Conservation (phyloP, 2,113 vertebrate species). For the Oryzias woworae region DNA sequence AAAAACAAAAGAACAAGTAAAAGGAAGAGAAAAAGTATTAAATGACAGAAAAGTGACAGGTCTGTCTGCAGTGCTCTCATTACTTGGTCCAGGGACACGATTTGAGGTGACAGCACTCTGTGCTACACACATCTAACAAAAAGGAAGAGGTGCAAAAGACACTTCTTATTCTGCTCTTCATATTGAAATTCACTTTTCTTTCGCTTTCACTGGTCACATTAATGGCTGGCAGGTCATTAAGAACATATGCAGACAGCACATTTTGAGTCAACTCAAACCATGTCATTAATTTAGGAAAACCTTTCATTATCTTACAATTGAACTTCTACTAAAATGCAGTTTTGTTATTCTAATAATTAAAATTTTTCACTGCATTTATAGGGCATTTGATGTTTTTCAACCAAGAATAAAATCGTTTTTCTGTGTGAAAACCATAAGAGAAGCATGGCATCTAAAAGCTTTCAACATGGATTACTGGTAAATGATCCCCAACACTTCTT, state of each 20-base stretch:
- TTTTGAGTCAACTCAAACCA: conserved; percentile 6
- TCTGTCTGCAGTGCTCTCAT: conserved; percentile 39
- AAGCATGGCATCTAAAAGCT: too few species aligned
- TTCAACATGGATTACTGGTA: too few species aligned
- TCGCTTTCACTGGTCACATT: conserved; percentile 29
- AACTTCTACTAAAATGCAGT: conserved; percentile 1
- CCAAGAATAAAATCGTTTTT: conserved; percentile 1
- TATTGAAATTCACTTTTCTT: conserved; percentile 45
- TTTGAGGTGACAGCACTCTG: conserved; percentile 28
- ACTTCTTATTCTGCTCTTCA: conserved; percentile 34
- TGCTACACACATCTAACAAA: conserved; percentile 1
- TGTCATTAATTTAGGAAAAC: conserved; percentile 47
- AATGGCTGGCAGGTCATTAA: conserved; percentile 38
- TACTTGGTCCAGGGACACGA: conserved; percentile 26
- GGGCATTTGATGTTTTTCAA: not conserved
- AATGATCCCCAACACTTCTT: too few species aligned
- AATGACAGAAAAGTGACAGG: conserved; percentile 39
- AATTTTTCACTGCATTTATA: not conserved
- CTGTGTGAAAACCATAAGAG: too few species aligned
- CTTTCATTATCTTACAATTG: conserved; percentile 13
- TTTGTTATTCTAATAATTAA: not conserved
- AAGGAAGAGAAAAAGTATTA: conserved; percentile 18
- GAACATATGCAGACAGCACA: conserved; percentile 12
- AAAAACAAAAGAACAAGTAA: conserved; percentile 37
- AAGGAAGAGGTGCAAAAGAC: conserved; percentile 3